phyloP scores from a whole-genome alignment of 2,113 vertebrate genomes.

The Entomyzon cyanotis region DNA sequence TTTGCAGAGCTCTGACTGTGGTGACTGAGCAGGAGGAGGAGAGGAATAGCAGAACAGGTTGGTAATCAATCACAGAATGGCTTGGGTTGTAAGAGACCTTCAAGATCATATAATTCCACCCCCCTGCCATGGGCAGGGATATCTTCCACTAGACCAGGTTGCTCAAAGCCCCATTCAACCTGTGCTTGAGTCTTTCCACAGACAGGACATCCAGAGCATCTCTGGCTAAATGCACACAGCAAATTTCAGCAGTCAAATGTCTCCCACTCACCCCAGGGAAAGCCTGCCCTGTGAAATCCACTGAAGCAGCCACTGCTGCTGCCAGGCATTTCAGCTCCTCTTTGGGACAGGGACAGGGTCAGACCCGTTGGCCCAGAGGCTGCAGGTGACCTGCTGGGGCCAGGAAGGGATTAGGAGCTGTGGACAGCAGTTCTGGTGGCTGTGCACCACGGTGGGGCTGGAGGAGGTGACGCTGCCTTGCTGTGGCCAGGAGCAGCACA shows the following conservation, averaged over 20 bases:
- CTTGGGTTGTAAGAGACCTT: not conserved
- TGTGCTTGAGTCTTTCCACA: no score
- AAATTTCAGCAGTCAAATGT: accelerated
- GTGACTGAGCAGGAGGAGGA: not conserved
- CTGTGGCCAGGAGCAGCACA: accelerated
- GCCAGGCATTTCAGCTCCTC: not conserved
- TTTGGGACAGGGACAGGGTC: not conserved
- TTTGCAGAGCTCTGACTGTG: not conserved
- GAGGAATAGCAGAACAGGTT: accelerated
- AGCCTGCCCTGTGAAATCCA: not conserved
- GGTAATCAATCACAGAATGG: not conserved
- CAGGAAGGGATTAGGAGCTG: slow-evolving; percentile 19
- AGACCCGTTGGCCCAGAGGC: not conserved
- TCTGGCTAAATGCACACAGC: accelerated
- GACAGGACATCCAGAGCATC: not conserved
- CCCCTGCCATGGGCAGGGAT: not conserved
- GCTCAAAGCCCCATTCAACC: not conserved
- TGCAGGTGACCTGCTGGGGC: not conserved
- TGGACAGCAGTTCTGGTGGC: accelerated
- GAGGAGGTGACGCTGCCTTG: not conserved
- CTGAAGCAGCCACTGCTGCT: not conserved
- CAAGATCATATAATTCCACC: not conserved
- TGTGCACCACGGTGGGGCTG: accelerated
- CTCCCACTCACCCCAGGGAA: not conserved
- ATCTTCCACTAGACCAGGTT: not conserved